These are phyloP conservation scores for Gila orcuttii DNA, from an alignment of 2,113 vertebrate genomes.

Conservation along the genomic window DNA sequence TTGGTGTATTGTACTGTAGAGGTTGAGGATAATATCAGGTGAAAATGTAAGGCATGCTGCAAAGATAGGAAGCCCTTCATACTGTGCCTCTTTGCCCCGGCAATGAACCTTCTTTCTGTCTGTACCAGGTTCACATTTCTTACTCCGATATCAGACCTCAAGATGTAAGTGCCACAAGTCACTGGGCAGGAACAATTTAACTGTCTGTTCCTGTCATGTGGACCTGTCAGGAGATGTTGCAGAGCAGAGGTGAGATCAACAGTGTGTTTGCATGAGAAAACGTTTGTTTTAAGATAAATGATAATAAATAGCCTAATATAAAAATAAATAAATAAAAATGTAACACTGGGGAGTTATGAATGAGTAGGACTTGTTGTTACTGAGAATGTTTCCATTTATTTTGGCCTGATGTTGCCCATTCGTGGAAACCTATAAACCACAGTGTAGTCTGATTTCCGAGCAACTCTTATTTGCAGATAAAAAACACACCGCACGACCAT, in stretches of 20 bases:
- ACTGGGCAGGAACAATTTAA: slow-evolving; percentile 80
- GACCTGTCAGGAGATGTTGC: slow-evolving; percentile 50
- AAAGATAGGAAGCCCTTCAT: slow-evolving; percentile 68
- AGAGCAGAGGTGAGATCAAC: slow-evolving; percentile 7
- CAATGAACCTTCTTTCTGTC: slow-evolving; percentile 69
- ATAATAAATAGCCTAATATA: background rate
- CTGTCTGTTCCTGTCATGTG: slow-evolving; percentile 71
- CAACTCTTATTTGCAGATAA: background rate
- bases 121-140: slow-evolving; percentile 72
- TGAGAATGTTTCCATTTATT: background rate
- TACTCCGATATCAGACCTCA: slow-evolving; percentile 77
- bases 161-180: slow-evolving; percentile 72
- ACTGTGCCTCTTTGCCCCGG: slow-evolving; percentile 73
- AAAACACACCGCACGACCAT: background rate
- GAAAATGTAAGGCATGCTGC: slow-evolving; percentile 72
- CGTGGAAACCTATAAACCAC: background rate
- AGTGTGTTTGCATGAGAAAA: slow-evolving; percentile 21
- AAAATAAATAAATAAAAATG: background rate
- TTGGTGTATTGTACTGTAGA: slow-evolving; percentile 48
- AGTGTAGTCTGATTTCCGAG: background rate
- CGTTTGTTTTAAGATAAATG: background rate
- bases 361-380: background rate
- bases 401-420: background rate
- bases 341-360: too few relatives aligned
- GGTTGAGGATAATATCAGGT: slow-evolving; percentile 70